These are phyloP conservation scores for Macrosteles quadrilineatus DNA, from an alignment of 1,140 invertebrate genomes.

Conservation along the genomic window DNA sequence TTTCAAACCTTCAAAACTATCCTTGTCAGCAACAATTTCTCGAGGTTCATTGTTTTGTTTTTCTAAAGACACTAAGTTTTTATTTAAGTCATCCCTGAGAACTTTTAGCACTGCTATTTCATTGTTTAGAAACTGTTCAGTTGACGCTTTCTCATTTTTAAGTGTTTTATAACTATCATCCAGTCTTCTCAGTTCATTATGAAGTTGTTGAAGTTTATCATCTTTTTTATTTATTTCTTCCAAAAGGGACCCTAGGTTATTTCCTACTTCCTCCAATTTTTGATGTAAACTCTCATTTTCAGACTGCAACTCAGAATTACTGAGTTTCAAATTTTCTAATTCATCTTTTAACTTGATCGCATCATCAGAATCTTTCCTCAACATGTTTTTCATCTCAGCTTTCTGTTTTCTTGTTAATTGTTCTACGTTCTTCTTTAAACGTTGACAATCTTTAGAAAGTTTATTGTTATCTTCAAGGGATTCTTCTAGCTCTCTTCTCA, in stretches of 20 bases:
- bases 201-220: slow-evolving; percentile 51
- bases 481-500: slow-evolving; percentile 56
- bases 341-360: slow-evolving; percentile 45
- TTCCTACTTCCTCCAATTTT: slow-evolving; percentile 1
- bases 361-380: slow-evolving; percentile 40
- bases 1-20: not conserved
- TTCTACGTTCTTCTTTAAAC: slow-evolving; percentile 22
- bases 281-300: slow-evolving; percentile 13
- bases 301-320: slow-evolving; percentile 11
- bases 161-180: slow-evolving; percentile 56
- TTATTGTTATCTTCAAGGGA: slow-evolving; percentile 41
- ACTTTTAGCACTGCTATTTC: slow-evolving; percentile 42
- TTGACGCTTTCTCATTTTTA: slow-evolving; percentile 51
- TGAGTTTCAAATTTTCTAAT: slow-evolving; percentile 26
- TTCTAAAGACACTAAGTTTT: slow-evolving; percentile 46
- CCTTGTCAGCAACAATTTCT: not conserved
- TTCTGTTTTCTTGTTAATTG: slow-evolving; percentile 19
- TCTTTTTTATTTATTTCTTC: slow-evolving; percentile 48
- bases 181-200: slow-evolving; percentile 50
- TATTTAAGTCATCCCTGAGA: slow-evolving; percentile 55
- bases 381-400: slow-evolving; percentile 16
- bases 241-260: not conserved
- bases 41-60: slow-evolving; percentile 17
- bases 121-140: slow-evolving; percentile 22
- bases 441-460: not conserved